Evolutionary conservation across 2,797 vertebrate species (phyloP).

Genomic region (Enoplosus armatus): DNA sequence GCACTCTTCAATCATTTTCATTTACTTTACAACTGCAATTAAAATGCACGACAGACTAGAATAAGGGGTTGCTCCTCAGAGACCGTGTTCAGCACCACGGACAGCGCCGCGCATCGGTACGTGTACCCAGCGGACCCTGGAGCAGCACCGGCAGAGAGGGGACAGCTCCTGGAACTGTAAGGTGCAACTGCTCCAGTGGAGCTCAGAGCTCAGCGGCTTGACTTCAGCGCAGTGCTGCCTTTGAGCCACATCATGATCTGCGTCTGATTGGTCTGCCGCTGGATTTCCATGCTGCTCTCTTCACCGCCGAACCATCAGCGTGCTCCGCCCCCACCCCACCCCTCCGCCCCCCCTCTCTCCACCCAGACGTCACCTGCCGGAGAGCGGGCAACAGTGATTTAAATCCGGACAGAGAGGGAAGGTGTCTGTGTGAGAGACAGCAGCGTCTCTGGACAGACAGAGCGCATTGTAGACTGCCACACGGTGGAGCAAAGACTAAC

Average conservation of each 20-base stretch:
- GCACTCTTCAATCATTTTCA: not conserved
- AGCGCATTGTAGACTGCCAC: slow-evolving; percentile 60
- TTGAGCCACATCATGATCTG: slow-evolving; percentile 40
- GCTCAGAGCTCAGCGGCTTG: not conserved
- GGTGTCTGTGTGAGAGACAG: slow-evolving; percentile 49
- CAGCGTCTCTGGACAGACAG: slow-evolving; percentile 31
- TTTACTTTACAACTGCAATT: not conserved
- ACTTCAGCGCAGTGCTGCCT: not conserved
- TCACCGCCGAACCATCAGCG: not conserved
- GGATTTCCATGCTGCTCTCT: slow-evolving; percentile 30
- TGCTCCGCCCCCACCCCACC: not conserved
- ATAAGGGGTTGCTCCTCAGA: not conserved
- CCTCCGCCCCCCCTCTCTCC: not conserved
- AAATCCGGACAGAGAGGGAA: slow-evolving; percentile 64
- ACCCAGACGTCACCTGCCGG: slow-evolving; percentile 60
- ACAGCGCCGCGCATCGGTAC: slow-evolving; percentile 32
- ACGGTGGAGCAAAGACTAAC: slow-evolving; percentile 77
- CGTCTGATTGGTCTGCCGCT: slow-evolving; percentile 25
- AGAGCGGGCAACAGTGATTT: slow-evolving; percentile 65
- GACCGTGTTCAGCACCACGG: slow-evolving; percentile 59
- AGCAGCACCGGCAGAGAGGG: not conserved
- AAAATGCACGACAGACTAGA: not conserved
- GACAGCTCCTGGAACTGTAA: slow-evolving; percentile 22
- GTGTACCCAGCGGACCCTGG: not conserved
- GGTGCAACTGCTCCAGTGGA: not conserved